Evolutionary conservation across 2,888 invertebrate species (phyloP).

Genomic region (Tribolium freemani): DNA sequence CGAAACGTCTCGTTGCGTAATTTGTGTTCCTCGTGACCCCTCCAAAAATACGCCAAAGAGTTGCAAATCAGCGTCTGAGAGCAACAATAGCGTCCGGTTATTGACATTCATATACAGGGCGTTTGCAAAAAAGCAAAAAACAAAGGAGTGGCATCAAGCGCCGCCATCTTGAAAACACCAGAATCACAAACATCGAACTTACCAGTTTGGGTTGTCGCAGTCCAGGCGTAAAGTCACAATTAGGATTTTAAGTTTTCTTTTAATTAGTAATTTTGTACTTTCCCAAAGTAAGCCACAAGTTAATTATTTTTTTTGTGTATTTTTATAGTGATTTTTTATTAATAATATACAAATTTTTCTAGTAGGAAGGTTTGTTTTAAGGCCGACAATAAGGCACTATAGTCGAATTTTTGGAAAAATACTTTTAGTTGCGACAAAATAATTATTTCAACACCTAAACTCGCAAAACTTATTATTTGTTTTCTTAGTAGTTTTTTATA

Average conservation of each 20-base stretch:
- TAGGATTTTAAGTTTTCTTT: slow-evolving; percentile 50
- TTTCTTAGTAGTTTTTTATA: slow-evolving; percentile 45
- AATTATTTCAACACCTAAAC: slow-evolving; percentile 39
- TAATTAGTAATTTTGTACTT: slow-evolving; percentile 62
- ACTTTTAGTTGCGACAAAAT: slow-evolving; percentile 54
- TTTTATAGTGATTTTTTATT: slow-evolving; percentile 61
- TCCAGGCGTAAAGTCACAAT: slow-evolving; percentile 54
- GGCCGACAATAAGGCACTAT: slow-evolving; percentile 69
- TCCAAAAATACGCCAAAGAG: neutral
- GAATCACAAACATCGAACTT: slow-evolving; percentile 44
- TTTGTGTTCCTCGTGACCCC: neutral
- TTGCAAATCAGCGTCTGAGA: neutral
- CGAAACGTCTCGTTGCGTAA: neutral
- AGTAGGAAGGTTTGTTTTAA: slow-evolving; percentile 63
- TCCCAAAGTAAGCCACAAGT: slow-evolving; percentile 63
- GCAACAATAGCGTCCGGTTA: neutral
- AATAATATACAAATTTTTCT: slow-evolving; percentile 66
- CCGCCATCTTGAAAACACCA: slow-evolving; percentile 52
- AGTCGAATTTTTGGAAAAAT: slow-evolving; percentile 67
- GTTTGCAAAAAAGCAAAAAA: neutral
- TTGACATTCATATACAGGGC: slow-evolving; percentile 7
- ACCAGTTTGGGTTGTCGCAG: slow-evolving; percentile 50
- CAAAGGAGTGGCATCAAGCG: slow-evolving; percentile 40
- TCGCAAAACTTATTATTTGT: slow-evolving; percentile 25
- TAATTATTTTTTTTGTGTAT: slow-evolving; percentile 54